Evolutionary conservation across 2,888 invertebrate species (phyloP).

Genomic region (Amiota communis): DNA sequence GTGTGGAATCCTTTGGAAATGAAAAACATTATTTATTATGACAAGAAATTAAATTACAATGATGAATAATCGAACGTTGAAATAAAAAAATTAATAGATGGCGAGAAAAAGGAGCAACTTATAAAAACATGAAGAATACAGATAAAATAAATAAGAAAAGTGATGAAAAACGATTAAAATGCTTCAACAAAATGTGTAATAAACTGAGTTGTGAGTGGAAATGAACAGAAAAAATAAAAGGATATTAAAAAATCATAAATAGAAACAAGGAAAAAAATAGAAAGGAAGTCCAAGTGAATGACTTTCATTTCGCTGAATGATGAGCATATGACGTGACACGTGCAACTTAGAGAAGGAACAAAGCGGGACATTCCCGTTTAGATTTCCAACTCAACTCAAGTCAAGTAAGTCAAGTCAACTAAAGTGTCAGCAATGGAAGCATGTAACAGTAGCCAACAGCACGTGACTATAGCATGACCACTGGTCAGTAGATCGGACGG

Average conservation of each 20-base stretch:
- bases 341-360: background rate
- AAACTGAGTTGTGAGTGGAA: background rate
- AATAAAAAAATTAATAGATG: background rate
- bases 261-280: background rate
- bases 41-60: conserved; percentile 18
- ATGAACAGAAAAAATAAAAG: background rate
- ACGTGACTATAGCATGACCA: no score
- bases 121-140: background rate
- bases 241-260: no score
- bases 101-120: no score
- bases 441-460: no score
- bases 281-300: conserved; percentile 19
- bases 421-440: no score
- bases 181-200: background rate
- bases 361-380: background rate
- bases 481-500: no score
- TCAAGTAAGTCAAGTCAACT: background rate
- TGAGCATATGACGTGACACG: conserved; percentile 12
- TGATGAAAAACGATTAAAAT: conserved; percentile 19
- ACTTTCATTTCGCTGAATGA: background rate
- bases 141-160: background rate
- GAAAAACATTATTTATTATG: conserved; percentile 11
- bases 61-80: background rate
- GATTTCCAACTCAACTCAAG: background rate
- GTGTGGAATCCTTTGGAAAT: background rate